Evolutionary conservation across 2,797 vertebrate species (phyloP).

Genomic region (Spheniscus humboldti): DNA sequence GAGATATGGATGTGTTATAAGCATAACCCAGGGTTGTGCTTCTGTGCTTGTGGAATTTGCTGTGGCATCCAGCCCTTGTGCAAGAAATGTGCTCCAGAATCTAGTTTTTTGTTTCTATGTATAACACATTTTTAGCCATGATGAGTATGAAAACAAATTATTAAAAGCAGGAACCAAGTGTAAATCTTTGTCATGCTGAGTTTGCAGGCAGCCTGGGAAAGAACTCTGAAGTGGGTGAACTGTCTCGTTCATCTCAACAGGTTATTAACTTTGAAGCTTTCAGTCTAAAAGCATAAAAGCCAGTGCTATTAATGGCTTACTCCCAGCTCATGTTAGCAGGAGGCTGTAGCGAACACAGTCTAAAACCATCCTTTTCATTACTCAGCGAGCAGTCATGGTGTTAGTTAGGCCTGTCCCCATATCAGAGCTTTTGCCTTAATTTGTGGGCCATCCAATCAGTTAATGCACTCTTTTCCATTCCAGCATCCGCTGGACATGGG

Average conservation of each 20-base stretch:
- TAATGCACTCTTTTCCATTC: neutral
- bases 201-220: neutral
- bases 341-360: neutral
- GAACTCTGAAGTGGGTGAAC: neutral
- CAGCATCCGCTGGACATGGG: fast-evolving
- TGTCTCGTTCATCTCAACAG: neutral
- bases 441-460: neutral
- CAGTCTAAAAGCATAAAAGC: neutral
- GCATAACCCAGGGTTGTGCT: neutral
- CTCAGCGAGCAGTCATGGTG: neutral
- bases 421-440: neutral
- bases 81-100: neutral
- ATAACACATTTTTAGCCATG: neutral
- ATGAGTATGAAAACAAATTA: neutral
- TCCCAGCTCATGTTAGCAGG: neutral
- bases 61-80: fast-evolving
- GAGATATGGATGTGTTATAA: neutral
- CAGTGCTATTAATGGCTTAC: neutral
- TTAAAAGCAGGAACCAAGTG: neutral
- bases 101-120: neutral
- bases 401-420: neutral
- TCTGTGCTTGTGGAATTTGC: neutral
- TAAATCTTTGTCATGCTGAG: neutral
- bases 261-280: neutral
- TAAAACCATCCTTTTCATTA: neutral